Evolutionary conservation across 2,113 vertebrate species (phyloP).

Genomic region (Lynx canadensis): DNA sequence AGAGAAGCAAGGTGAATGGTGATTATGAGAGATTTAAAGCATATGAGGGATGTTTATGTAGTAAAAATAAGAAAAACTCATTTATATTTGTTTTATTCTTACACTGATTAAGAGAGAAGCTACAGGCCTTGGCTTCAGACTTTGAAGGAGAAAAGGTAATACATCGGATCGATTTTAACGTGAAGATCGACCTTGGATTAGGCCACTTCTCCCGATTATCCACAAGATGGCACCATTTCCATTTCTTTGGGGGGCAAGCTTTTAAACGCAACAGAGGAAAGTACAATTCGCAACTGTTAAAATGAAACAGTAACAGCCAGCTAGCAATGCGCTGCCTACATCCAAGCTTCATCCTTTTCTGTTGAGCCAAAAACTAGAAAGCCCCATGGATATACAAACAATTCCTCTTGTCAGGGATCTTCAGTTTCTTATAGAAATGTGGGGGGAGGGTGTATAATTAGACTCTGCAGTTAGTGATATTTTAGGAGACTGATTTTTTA

Average conservation of each 20-base stretch:
- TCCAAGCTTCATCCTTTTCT: background rate
- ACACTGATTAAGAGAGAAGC: background rate
- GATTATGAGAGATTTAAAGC: background rate
- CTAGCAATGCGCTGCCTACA: conserved; percentile 87
- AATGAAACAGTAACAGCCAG: conserved; percentile 83
- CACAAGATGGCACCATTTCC: conserved; percentile 73
- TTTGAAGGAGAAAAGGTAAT: background rate
- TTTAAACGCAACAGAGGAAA: conserved; percentile 81
- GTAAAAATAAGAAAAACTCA: background rate
- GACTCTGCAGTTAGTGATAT: background rate
- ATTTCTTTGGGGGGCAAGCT: background rate
- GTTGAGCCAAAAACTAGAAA: background rate
- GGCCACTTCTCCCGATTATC: background rate
- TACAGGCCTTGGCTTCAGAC: background rate
- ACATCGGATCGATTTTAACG: background rate
- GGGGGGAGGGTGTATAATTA: background rate
- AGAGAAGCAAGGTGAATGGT: background rate
- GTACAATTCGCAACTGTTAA: conserved; percentile 86
- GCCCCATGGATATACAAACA: background rate
- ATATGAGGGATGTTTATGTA: background rate
- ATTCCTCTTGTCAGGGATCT: background rate
- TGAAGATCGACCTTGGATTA: background rate
- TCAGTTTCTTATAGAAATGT: background rate
- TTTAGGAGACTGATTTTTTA: background rate
- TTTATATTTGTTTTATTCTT: background rate